A percentile compares a stretch with the other conserved stretches of the same genome.
Evolutionary conservation across 2,888 invertebrate genomes (phyloP).

Genomic region (Caenorhabditis becei): DNA sequence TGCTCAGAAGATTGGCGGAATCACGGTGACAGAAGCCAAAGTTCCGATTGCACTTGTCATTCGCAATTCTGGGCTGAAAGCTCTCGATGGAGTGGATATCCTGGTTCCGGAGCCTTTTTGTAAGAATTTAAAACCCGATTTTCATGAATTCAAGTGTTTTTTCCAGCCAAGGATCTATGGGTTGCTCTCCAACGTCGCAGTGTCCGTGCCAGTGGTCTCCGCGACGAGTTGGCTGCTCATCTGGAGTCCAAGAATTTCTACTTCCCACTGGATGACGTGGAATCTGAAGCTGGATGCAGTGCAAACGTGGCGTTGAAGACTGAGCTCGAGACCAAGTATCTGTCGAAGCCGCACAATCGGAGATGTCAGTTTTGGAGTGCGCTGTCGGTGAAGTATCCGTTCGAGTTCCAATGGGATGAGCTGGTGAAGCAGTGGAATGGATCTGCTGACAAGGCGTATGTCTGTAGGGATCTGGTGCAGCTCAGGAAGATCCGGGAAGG

Average conservation of each 20-base stretch:
- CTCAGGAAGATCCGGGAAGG: conserved; percentile 7
- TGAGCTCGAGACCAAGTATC: conserved; percentile 58
- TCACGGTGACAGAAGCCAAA: conserved; percentile 59
- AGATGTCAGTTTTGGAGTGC: conserved; percentile 69
- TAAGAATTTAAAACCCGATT: conserved; percentile 1
- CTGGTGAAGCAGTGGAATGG: conserved; percentile 64
- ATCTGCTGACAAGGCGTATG: conserved; percentile 1
- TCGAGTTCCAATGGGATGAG: conserved; percentile 66
- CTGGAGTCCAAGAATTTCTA: conserved; percentile 65
- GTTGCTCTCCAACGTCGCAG: conserved; percentile 72
- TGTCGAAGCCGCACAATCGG: conserved; percentile 70
- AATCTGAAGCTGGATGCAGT: conserved; percentile 61
- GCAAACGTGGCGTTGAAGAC: conserved; percentile 52
- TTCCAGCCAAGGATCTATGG: conserved; percentile 75
- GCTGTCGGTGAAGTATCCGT: conserved; percentile 71
- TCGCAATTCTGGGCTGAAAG: conserved; percentile 50
- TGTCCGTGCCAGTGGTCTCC: conserved; percentile 73
- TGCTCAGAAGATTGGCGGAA: conserved; percentile 43
- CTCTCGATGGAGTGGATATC: conserved; percentile 67
- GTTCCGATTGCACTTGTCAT: conserved; percentile 63
- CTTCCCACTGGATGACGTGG: conserved; percentile 71
- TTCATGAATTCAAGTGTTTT: neutral
- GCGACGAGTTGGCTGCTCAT: conserved; percentile 72
- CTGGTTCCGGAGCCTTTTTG: conserved; percentile 67
- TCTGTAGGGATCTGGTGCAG: conserved; percentile 40